phyloP scores from a whole-genome alignment of 2,113 vertebrate species.

The Asarcornis scutulata region DNA sequence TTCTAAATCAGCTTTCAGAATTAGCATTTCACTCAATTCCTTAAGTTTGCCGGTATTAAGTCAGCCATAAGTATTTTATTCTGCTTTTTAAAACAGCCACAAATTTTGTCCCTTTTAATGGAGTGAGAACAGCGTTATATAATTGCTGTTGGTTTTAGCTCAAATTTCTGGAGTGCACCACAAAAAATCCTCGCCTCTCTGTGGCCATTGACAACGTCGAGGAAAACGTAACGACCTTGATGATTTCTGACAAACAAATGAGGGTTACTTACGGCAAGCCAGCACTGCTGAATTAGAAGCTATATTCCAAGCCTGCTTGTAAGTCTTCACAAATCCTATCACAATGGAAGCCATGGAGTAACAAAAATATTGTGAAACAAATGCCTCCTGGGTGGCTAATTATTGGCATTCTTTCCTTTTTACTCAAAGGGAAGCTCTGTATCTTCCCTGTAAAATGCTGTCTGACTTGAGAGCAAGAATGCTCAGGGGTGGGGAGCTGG shows the following conservation, averaged over 20 bases:
- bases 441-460: slow-evolving; percentile 60
- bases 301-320: slow-evolving; percentile 51
- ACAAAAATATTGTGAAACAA: slow-evolving; percentile 74
- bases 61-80: background rate
- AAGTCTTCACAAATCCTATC: slow-evolving; percentile 69
- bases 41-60: background rate
- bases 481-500: slow-evolving; percentile 45
- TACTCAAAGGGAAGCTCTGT: slow-evolving; percentile 59
- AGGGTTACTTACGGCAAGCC: slow-evolving; percentile 29
- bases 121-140: background rate
- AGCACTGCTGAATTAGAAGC: slow-evolving; percentile 37
- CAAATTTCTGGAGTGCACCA: background rate
- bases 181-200: background rate
- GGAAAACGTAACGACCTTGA: background rate
- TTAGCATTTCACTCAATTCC: background rate
- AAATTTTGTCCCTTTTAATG: background rate
- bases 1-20: background rate
- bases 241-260: slow-evolving; percentile 60
- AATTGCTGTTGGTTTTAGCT: background rate
- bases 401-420: slow-evolving; percentile 73
- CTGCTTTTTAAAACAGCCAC: background rate
- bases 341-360: slow-evolving; percentile 67
- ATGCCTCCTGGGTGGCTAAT: slow-evolving; percentile 76
- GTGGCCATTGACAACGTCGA: background rate
- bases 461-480: slow-evolving; percentile 46